Conservation (phyloP, 2,888 invertebrate species). For the Halictus quadricinctus region DNA sequence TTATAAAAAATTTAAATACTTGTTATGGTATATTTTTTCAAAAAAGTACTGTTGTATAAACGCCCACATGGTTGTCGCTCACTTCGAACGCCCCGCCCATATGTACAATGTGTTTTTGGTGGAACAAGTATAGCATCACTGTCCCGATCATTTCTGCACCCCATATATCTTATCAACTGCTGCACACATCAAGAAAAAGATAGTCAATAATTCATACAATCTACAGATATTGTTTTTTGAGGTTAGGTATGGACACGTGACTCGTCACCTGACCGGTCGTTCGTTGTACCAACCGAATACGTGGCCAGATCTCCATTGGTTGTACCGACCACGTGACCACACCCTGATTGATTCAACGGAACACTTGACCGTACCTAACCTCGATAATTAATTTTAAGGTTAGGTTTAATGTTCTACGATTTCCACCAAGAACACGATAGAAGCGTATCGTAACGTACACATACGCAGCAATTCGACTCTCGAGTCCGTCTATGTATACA, state of each 20-base stretch:
- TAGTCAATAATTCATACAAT: not conserved
- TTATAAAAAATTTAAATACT: not conserved
- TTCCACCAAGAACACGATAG: constrained; percentile 14
- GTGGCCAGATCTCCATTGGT: not conserved
- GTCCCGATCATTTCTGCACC: not conserved
- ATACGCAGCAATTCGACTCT: constrained; percentile 62
- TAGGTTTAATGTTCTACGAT: not conserved
- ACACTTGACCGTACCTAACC: not conserved
- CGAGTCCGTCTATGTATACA: constrained; percentile 69
- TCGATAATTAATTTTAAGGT: not conserved
- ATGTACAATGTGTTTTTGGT: constrained; percentile 4
- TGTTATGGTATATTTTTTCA: too few species aligned
- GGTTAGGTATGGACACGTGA: not conserved
- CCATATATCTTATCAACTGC: not conserved
- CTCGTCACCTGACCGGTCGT: not conserved
- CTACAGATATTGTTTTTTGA: not conserved
- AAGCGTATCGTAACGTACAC: constrained; percentile 7
- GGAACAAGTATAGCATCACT: not conserved
- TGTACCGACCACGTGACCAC: not conserved
- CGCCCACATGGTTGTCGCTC: not conserved
- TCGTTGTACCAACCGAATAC: not conserved
- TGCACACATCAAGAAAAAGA: not conserved
- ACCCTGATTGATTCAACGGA: not conserved
- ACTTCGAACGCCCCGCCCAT: constrained; percentile 2
- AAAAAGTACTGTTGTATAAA: not conserved